Conservation (phyloP, 1,140 invertebrate genomes). For the Helicoverpa zea region DNA sequence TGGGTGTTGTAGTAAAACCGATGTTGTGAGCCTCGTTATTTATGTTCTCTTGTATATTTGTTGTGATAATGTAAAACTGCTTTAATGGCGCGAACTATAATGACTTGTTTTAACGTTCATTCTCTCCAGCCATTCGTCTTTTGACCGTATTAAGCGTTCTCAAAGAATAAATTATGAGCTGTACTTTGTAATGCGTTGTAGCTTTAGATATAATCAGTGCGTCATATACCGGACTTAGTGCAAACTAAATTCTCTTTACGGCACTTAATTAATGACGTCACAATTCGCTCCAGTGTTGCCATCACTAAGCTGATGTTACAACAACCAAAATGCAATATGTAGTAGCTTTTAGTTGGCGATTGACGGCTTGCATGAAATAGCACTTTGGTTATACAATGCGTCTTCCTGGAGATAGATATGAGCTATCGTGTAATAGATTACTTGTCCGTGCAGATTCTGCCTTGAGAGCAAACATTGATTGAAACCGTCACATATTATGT, state of each 20-base stretch:
- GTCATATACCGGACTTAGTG: background rate
- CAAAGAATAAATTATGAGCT: background rate
- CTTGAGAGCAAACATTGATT: no score
- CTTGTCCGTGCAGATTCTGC: background rate
- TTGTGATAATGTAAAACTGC: background rate
- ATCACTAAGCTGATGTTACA: slow-evolving; percentile 26
- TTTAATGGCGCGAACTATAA: background rate
- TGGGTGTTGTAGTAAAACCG: slow-evolving; percentile 18
- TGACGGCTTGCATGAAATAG: slow-evolving; percentile 34
- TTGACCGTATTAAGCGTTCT: background rate
- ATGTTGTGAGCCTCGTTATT: slow-evolving; percentile 5
- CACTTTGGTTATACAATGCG: slow-evolving; percentile 18
- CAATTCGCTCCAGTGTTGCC: background rate
- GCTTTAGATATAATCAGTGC: background rate
- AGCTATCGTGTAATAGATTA: background rate
- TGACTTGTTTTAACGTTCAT: background rate
- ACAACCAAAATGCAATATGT: slow-evolving; percentile 26
- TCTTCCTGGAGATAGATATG: background rate
- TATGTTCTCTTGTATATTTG: background rate
- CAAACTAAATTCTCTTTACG: slow-evolving; percentile 3
- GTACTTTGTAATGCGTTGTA: background rate
- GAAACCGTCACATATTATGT: no score
- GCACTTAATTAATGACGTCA: slow-evolving; percentile 20
- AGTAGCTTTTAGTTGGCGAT: slow-evolving; percentile 27
- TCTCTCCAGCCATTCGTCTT: no score